Evolutionary conservation across 2,113 vertebrate species (phyloP).

Genomic region (Gadus chalcogrammus): DNA sequence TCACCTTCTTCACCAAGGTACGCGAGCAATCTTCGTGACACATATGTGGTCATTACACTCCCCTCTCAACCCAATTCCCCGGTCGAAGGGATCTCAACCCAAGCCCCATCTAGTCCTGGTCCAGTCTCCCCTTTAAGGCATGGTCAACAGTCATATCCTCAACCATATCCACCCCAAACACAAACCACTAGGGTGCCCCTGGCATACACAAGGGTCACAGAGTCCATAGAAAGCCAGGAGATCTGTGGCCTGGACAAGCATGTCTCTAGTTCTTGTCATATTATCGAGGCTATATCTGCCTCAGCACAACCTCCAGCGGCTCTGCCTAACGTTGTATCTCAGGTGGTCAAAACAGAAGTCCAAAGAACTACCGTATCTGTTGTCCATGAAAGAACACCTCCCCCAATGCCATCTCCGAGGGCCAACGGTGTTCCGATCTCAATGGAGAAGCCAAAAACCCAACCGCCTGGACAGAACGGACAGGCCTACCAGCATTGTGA

Average conservation of each 20-base stretch:
- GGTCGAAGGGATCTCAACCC: slow-evolving; percentile 80
- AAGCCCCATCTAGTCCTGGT: slow-evolving; percentile 79
- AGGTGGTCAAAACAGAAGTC: slow-evolving; percentile 77
- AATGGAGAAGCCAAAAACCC: slow-evolving; percentile 67
- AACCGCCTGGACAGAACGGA: slow-evolving; percentile 75
- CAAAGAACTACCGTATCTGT: slow-evolving; percentile 78
- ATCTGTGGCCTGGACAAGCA: slow-evolving; percentile 75
- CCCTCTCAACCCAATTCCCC: slow-evolving; percentile 96
- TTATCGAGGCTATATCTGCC: slow-evolving; percentile 74
- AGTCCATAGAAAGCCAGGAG: slow-evolving; percentile 77
- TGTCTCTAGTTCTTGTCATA: slow-evolving; percentile 76
- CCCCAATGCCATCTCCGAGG: slow-evolving; percentile 63
- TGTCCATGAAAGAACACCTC: slow-evolving; percentile 70
- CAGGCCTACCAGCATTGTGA: slow-evolving; percentile 75
- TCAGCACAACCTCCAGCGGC: slow-evolving; percentile 66
- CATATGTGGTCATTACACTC: slow-evolving; percentile 96
- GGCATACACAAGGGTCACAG: slow-evolving; percentile 76
- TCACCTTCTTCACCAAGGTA: slow-evolving; percentile 85
- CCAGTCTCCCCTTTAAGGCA: slow-evolving; percentile 72
- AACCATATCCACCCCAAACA: slow-evolving; percentile 56
- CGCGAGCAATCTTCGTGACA: slow-evolving; percentile 84
- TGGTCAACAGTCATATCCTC: slow-evolving; percentile 51
- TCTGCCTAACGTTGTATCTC: slow-evolving; percentile 72
- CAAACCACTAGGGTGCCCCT: slow-evolving; percentile 72
- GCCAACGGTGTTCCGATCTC: slow-evolving; percentile 71